Evolutionary conservation across 2,888 invertebrate genomes (phyloP).

Genomic region (Synanthedon formicaeformis): DNA sequence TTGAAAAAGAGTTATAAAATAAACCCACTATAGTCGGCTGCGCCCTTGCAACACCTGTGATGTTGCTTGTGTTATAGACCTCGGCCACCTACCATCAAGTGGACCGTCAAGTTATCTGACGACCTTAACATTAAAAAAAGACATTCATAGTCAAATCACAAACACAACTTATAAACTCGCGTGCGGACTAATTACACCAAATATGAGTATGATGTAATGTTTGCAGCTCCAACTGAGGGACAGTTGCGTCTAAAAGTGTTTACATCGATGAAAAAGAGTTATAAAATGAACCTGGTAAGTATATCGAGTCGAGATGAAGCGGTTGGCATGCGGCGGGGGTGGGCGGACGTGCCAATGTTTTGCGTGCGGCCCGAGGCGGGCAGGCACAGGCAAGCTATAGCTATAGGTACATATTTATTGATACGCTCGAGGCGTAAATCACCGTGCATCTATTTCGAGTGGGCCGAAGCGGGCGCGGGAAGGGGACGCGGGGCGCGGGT

Average conservation of each 20-base stretch:
- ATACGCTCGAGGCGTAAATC: slow-evolving; percentile 68
- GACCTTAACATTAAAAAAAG: too few relatives aligned
- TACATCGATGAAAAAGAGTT: slow-evolving; percentile 1
- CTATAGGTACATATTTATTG: slow-evolving; percentile 48
- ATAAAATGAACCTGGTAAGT: not conserved
- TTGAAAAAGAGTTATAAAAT: slow-evolving; percentile 1
- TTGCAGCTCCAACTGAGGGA: too few relatives aligned
- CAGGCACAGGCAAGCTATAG: slow-evolving; percentile 38
- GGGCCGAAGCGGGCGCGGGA: slow-evolving; percentile 41
- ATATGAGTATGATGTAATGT: not conserved
- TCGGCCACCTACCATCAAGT: too few relatives aligned
- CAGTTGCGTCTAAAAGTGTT: not conserved
- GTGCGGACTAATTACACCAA: slow-evolving; percentile 3
- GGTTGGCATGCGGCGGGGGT: slow-evolving; percentile 38
- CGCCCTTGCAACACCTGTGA: too few relatives aligned
- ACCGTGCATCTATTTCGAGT: slow-evolving; percentile 68
- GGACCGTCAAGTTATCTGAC: too few relatives aligned
- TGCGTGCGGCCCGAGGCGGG: slow-evolving; percentile 28
- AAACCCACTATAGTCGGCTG: not conserved
- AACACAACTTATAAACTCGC: not conserved
- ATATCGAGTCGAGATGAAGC: slow-evolving; percentile 16
- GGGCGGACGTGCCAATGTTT: slow-evolving; percentile 59
- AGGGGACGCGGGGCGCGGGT: slow-evolving; percentile 45
- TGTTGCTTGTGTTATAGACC: too few relatives aligned
- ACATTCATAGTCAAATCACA: not conserved